These are phyloP conservation scores for Engraulis encrasicolus DNA, from an alignment of 2,113 vertebrate genomes.

Conservation along the genomic window DNA sequence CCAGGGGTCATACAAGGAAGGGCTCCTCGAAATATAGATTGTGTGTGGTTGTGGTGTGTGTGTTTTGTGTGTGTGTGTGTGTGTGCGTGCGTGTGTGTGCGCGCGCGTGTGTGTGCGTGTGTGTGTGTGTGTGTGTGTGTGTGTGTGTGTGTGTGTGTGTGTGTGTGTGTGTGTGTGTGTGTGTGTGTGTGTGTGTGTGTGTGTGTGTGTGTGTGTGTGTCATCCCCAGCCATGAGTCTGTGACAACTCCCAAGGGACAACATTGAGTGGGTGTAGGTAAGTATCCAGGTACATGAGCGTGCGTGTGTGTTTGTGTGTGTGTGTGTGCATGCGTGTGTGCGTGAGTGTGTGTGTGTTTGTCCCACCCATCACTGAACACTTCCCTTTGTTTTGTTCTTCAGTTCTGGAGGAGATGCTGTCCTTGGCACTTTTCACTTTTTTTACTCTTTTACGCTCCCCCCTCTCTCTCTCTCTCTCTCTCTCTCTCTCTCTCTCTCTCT, in stretches of 20 bases:
- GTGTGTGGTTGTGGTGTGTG: no score
- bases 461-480: background rate
- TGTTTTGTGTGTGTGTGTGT: no score
- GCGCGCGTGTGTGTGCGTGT: background rate
- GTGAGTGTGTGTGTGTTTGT: constrained; percentile 6
- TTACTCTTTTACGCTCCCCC: background rate
- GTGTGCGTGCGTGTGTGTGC: no score
- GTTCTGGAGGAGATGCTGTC: constrained; percentile 9
- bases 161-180: constrained; percentile 27
- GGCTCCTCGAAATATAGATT: no score
- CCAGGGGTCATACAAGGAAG: no score
- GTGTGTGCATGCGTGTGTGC: background rate
- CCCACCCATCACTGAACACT: background rate
- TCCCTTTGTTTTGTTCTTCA: background rate
- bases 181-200: constrained; percentile 25
- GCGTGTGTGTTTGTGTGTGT: background rate
- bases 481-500: no score
- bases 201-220: constrained; percentile 10
- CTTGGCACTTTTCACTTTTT: constrained; percentile 17
- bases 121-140: constrained; percentile 6
- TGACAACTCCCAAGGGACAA: no score
- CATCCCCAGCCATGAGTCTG: background rate
- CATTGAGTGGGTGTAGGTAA: no score
- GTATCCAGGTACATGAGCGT: no score
- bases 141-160: constrained; percentile 28